phyloP scores from a whole-genome alignment of 2,888 invertebrate species.

The Diabrotica balteata region DNA sequence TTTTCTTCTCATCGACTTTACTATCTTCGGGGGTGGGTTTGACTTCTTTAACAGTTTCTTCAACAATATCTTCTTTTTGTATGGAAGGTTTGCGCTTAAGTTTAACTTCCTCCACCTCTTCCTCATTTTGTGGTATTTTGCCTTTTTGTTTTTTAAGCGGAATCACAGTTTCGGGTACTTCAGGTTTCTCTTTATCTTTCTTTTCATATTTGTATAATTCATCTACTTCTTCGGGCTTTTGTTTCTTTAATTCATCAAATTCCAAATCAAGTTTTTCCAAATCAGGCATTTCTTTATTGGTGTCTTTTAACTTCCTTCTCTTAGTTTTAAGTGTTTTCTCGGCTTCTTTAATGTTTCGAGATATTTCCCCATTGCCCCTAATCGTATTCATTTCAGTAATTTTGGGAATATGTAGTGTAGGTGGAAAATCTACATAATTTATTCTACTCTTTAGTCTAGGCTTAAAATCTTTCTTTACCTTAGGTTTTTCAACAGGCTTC shows the following conservation, averaged over 20 bases:
- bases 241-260: conserved; percentile 56
- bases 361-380: conserved; percentile 59
- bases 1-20: conserved; percentile 45
- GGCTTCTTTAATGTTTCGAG: conserved; percentile 63
- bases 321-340: conserved; percentile 55
- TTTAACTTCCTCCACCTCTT: conserved; percentile 59
- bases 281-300: conserved; percentile 53
- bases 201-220: conserved; percentile 53
- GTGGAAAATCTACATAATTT: conserved; percentile 62
- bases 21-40: conserved; percentile 45
- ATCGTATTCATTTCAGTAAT: conserved; percentile 53
- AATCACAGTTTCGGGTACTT: conserved; percentile 52
- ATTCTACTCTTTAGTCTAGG: conserved; percentile 78
- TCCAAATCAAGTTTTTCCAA: conserved; percentile 62
- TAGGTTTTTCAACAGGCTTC: conserved; percentile 45
- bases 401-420: conserved; percentile 50
- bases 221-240: conserved; percentile 58
- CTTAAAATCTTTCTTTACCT: conserved; percentile 53
- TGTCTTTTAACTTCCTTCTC: conserved; percentile 54
- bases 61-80: conserved; percentile 48
- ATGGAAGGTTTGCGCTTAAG: conserved; percentile 65
- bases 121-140: conserved; percentile 56
- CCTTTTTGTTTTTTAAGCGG: conserved; percentile 67
- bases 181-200: conserved; percentile 47
- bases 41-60: conserved; percentile 46